Conservation (phyloP, 2,113 vertebrate genomes). For the Solenodon paradoxus region DNA sequence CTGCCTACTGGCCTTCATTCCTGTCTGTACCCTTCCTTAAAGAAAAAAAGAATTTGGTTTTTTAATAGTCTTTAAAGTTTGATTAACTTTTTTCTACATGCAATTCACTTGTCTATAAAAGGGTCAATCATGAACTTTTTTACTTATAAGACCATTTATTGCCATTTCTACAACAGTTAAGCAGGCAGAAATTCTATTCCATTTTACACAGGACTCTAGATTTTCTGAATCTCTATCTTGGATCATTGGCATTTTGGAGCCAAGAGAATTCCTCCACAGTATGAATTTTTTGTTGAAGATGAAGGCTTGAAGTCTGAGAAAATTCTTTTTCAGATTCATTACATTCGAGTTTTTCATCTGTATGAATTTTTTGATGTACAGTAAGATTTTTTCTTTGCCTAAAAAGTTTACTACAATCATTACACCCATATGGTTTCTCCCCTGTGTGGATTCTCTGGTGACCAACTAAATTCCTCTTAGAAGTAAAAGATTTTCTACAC, state of each 20-base stretch:
- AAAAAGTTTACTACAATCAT: conserved; percentile 66
- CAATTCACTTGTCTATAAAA: neutral
- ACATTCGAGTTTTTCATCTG: conserved; percentile 57
- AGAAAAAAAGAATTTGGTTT: too few species aligned
- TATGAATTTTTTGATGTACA: conserved; percentile 65
- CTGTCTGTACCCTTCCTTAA: too few species aligned
- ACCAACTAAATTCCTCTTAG: conserved; percentile 67
- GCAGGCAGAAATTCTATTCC: neutral
- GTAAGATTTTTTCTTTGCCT: conserved; percentile 67
- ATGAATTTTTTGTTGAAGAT: conserved; percentile 34
- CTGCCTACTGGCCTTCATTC: too few species aligned
- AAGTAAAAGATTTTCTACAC: conserved; percentile 68
- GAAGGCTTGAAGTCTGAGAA: conserved; percentile 28
- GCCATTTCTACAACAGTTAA: neutral
- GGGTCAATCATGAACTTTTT: neutral
- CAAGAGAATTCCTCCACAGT: conserved; percentile 35
- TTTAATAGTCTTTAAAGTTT: neutral
- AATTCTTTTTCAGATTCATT: conserved; percentile 39
- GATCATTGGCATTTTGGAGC: conserved; percentile 48
- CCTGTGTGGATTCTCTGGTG: conserved; percentile 71
- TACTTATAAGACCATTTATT: neutral
- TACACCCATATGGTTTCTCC: conserved; percentile 65
- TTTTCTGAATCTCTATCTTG: conserved; percentile 49
- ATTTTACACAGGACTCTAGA: conserved; percentile 1
- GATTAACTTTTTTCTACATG: conserved; percentile 3